phyloP scores from a whole-genome alignment of 2,888 invertebrate species.

The Lasioglossum figueresi region DNA sequence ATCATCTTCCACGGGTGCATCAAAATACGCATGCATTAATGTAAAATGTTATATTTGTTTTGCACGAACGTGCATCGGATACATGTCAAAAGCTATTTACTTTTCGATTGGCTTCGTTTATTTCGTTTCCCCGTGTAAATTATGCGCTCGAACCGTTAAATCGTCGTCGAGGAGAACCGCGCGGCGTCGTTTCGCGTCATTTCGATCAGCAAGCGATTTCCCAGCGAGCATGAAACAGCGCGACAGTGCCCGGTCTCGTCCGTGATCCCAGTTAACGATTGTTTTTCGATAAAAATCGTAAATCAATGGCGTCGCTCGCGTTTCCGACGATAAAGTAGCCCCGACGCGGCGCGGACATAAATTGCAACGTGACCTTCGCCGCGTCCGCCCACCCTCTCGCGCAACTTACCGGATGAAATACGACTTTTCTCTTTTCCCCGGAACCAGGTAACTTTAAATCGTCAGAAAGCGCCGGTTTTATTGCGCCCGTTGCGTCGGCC shows the following conservation, averaged over 20 bases:
- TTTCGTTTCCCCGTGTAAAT: not conserved
- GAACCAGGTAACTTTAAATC: conserved; percentile 48
- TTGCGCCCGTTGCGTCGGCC: conserved; percentile 24
- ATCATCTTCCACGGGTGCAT: not conserved
- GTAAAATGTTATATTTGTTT: not conserved
- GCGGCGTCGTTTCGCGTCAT: not conserved
- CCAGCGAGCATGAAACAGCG: not conserved
- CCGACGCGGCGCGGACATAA: conserved; percentile 29
- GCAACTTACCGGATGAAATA: conserved; percentile 47
- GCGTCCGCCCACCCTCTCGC: conserved; percentile 21
- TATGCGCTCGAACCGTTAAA: not conserved
- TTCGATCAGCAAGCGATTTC: not conserved
- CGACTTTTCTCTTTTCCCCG: conserved; percentile 31
- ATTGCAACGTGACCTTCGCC: conserved; percentile 55
- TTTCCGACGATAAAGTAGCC: conserved; percentile 43
- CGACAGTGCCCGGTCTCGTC: not conserved
- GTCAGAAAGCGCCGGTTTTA: conserved; percentile 43
- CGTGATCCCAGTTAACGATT: conserved; percentile 44
- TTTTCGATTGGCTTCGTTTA: not conserved
- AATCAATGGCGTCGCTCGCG: conserved; percentile 40
- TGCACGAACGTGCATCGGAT: not conserved
- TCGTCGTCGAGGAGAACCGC: not conserved
- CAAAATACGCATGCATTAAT: not conserved
- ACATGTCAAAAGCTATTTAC: not conserved
- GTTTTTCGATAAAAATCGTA: conserved; percentile 53